These are phyloP conservation scores for Anoplophora glabripennis DNA, from an alignment of 1,140 invertebrate species.

Conservation along the genomic window DNA sequence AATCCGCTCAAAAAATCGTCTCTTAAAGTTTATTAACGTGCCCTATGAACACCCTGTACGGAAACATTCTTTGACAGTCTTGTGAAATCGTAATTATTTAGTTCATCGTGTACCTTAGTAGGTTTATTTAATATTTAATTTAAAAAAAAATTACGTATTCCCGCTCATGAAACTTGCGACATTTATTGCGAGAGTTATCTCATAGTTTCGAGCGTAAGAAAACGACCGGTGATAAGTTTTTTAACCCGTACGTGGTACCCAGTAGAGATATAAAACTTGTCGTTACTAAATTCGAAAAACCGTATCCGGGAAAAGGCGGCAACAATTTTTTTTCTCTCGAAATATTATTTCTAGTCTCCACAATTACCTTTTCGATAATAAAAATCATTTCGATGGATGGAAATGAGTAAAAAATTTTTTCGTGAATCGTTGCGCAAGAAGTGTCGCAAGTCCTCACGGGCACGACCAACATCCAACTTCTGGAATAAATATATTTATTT, in stretches of 20 bases:
- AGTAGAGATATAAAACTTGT: too few relatives aligned
- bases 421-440: too few relatives aligned
- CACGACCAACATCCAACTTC: conserved; percentile 9
- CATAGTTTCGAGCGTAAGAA: too few relatives aligned
- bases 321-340: conserved; percentile 3
- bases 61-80: too few relatives aligned
- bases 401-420: background rate
- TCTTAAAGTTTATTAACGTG: too few relatives aligned
- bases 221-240: too few relatives aligned
- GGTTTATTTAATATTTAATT: conserved; percentile 9
- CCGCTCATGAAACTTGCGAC: background rate
- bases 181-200: too few relatives aligned
- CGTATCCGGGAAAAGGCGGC: too few relatives aligned
- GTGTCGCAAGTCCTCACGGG: background rate
- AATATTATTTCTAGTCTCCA: conserved; percentile 14
- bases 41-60: too few relatives aligned
- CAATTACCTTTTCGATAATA: conserved; percentile 16
- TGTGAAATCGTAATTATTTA: conserved; percentile 17
- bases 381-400: conserved; percentile 5
- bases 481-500: conserved; percentile 18
- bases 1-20: too few relatives aligned
- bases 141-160: background rate
- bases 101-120: conserved; percentile 12
- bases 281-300: too few relatives aligned
- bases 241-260: too few relatives aligned